Conservation (phyloP, 2,113 vertebrate genomes). For the Acanthochromis polyacanthus region DNA sequence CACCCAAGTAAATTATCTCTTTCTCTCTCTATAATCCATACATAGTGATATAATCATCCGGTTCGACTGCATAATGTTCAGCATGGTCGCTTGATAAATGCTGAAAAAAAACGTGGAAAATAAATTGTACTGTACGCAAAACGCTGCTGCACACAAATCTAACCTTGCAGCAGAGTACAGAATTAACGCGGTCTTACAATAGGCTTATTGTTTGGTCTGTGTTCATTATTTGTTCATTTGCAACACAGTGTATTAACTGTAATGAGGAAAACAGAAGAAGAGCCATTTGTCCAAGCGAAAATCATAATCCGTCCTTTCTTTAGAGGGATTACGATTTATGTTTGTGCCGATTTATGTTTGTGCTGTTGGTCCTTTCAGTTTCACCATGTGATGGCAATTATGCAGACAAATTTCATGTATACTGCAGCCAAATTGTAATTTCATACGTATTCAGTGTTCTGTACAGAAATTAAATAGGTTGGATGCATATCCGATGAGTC, state of each 20-base stretch:
- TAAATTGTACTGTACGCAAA: slow-evolving; percentile 46
- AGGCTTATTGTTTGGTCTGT: slow-evolving; percentile 57
- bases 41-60: slow-evolving; percentile 48
- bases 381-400: slow-evolving; percentile 32
- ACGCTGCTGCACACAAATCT: slow-evolving; percentile 44
- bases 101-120: slow-evolving; percentile 57
- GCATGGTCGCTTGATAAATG: slow-evolving; percentile 46
- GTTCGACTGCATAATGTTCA: slow-evolving; percentile 48
- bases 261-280: slow-evolving; percentile 55
- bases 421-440: slow-evolving; percentile 22
- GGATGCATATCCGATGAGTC: background rate
- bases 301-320: slow-evolving; percentile 61
- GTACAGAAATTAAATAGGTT: slow-evolving; percentile 4
- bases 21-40: slow-evolving; percentile 48
- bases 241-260: slow-evolving; percentile 52
- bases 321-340: slow-evolving; percentile 57
- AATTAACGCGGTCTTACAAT: slow-evolving; percentile 62
- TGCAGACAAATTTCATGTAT: slow-evolving; percentile 15
- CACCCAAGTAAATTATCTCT: slow-evolving; percentile 34
- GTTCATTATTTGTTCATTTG: slow-evolving; percentile 68
- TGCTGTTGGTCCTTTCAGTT: slow-evolving; percentile 21
- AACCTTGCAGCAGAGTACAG: slow-evolving; percentile 46
- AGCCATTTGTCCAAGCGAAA: slow-evolving; percentile 44
- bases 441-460: background rate
- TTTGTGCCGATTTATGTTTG: slow-evolving; percentile 26